Conservation (phyloP, 2,888 invertebrate genomes). For the Periphyllus acericola region DNA sequence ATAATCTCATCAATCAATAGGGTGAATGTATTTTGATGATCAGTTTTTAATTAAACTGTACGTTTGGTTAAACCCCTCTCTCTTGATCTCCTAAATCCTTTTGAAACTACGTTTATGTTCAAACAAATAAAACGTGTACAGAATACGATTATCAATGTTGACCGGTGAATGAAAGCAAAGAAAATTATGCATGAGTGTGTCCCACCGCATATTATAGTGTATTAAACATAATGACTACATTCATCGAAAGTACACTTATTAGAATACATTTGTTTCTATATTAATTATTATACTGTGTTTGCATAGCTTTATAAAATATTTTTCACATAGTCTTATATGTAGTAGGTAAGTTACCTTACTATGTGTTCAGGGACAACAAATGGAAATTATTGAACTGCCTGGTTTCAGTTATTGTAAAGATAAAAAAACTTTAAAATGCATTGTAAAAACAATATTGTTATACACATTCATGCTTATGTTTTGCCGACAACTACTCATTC, state of each 20-base stretch:
- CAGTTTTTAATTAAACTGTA: constrained; percentile 5
- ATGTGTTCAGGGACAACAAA: too few relatives aligned
- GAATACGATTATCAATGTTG: constrained; percentile 22
- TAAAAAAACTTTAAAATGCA: too few relatives aligned
- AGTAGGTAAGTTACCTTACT: too few relatives aligned
- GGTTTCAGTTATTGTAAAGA: too few relatives aligned
- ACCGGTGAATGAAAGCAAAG: constrained; percentile 18
- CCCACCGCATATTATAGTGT: neutral
- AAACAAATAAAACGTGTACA: constrained; percentile 43
- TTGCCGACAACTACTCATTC: too few relatives aligned
- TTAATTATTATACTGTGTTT: too few relatives aligned
- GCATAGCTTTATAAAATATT: too few relatives aligned
- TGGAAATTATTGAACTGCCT: too few relatives aligned
- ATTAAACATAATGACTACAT: constrained; percentile 16
- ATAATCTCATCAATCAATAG: neutral
- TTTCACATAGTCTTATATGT: too few relatives aligned
- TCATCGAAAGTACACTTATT: constrained; percentile 4
- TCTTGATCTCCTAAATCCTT: neutral
- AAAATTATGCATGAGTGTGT: constrained; percentile 14
- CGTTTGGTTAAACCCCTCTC: neutral
- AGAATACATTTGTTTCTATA: neutral
- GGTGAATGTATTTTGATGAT: constrained; percentile 1
- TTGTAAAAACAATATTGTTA: too few relatives aligned
- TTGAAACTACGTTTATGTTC: neutral
- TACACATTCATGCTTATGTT: too few relatives aligned